Evolutionary conservation across 2,797 vertebrate genomes (phyloP), one percentile per base, ranked within the genome.

Genomic region (Sebastes ruberrimus): DNA sequence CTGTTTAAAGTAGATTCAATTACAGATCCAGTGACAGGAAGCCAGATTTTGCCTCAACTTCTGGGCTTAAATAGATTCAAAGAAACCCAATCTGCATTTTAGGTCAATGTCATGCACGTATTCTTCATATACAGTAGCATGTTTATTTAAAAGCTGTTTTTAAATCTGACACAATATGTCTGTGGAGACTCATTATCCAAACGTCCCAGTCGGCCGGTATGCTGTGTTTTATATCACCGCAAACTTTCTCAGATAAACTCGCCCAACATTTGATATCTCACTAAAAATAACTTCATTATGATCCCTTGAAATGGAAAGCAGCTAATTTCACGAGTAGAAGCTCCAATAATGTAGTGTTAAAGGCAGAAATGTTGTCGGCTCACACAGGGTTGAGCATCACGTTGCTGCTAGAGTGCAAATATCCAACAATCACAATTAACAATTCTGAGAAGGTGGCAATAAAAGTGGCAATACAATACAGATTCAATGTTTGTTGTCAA

Each of bases 241-340:
- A 68, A 9, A 27, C 16, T 53, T 65, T 27, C 38, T 30, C 7
- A n/a, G 16, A 27, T 28, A 71, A 61, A 66, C 42, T 38, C 27
- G 27, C 8, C 20, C 11, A 14, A 25, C 49, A 74, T 77, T 70
- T 84, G 27, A 63, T 55, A 72, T 68, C 42, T 53, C 28, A 28
- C 76, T 64, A 81, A 75, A 72, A 82, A 80, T 42, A 83, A 78
- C 61, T 77, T 74, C 9, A 80, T 75, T 27, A 60, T 57, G 59
- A 68, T 35, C 33, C 53, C 35, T 78, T 80, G 66, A 89, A 79
- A 73, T 74, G 65, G 64, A 86, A 89, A 81, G 27, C 66, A 76
- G 70, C 30, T 71, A 2, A 76, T 73, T 84, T 81, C 18, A 74
- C 25, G 10, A 63, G 38, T 20, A 59, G 42, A 35, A 9, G 72